phyloP scores from a whole-genome alignment of 2,888 invertebrate species.

The Lasius platythorax region DNA sequence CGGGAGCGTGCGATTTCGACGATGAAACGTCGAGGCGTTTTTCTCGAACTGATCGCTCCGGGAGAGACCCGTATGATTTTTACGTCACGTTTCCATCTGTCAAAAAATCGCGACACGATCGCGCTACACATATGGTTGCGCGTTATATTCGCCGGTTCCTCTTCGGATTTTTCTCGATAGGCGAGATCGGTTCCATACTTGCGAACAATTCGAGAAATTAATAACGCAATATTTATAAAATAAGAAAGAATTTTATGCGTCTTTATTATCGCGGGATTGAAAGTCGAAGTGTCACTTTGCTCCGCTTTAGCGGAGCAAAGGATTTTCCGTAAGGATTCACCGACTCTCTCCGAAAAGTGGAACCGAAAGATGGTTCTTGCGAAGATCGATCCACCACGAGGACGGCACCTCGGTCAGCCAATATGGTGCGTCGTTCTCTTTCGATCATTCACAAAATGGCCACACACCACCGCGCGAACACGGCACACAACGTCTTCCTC shows the following conservation, averaged over 20 bases:
- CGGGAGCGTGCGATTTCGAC: background rate
- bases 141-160: no score
- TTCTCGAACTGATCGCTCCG: no score
- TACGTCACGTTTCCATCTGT: background rate
- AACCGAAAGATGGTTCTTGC: background rate
- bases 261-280: background rate
- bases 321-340: background rate
- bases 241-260: background rate
- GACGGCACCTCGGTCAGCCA: slow-evolving; percentile 36
- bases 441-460: slow-evolving; percentile 70
- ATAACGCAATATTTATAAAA: background rate
- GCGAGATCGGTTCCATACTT: background rate
- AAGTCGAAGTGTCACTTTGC: background rate
- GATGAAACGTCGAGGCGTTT: background rate
- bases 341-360: background rate
- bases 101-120: background rate
- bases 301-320: background rate
- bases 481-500: background rate
- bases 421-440: slow-evolving; percentile 62
- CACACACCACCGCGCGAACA: slow-evolving; percentile 31
- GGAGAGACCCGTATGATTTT: background rate
- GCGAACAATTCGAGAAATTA: background rate
- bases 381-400: background rate
- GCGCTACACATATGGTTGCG: no score
- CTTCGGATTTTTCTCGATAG: background rate